A percentile compares a stretch with the other conserved stretches of the same genome.
Conservation (phyloP, 2,113 vertebrate species). For the Haplochromis burtoni region DNA sequence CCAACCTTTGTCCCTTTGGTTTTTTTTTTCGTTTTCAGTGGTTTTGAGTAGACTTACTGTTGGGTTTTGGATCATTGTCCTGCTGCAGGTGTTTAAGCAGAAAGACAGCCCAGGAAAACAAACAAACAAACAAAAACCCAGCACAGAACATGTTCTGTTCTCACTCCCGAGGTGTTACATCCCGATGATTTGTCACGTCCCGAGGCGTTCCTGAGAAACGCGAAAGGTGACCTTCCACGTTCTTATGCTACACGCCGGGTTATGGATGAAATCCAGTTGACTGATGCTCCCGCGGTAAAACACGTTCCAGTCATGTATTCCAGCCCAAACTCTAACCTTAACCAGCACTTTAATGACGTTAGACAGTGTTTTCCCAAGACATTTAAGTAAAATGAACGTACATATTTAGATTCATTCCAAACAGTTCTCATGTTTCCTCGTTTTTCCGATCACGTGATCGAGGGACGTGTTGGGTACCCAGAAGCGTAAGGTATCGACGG, state of each 20-base stretch:
- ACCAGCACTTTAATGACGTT: neutral
- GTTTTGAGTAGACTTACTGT: neutral
- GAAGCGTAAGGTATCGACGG: accelerated
- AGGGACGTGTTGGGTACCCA: neutral
- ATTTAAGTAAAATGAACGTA: neutral
- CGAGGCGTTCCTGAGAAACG: neutral
- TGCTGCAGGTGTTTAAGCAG: neutral
- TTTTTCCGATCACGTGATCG: accelerated
- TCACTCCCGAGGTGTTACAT: neutral
- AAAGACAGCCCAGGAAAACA: neutral
- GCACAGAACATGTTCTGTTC: neutral
- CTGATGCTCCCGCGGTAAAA: accelerated
- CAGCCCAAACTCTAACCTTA: neutral
- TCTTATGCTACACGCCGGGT: neutral
- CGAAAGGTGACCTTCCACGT: neutral
- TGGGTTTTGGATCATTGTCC: neutral
- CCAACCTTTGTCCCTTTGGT: neutral
- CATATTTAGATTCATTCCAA: neutral
- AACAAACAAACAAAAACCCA: neutral
- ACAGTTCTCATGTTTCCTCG: neutral
- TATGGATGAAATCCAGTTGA: neutral
- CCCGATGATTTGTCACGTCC: neutral
- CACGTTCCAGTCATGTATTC: neutral
- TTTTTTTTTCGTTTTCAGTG: neutral
- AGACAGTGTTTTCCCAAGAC: neutral